Conservation (phyloP, 2,888 invertebrate genomes). For the Tenthredo mesomela region DNA sequence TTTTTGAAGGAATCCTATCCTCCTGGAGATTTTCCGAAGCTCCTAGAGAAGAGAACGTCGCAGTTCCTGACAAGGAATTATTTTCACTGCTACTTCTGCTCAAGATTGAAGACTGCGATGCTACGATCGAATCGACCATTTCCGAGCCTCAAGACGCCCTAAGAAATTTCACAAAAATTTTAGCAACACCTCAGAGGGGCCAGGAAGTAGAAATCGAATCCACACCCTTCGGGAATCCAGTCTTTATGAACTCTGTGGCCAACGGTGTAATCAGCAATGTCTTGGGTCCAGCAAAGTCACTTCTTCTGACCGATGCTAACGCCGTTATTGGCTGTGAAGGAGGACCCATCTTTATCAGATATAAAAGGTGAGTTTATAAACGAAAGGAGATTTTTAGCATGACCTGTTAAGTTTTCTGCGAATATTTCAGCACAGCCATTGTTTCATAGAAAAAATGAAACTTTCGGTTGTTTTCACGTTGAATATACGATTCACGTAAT, state of each 20-base stretch:
- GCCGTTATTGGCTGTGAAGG: constrained; percentile 83
- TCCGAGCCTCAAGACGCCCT: constrained; percentile 19
- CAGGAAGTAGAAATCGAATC: constrained; percentile 68
- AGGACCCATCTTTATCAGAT: constrained; percentile 79
- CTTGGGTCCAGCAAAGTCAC: constrained; percentile 79
- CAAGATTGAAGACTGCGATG: constrained; percentile 70
- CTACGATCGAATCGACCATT: not conserved
- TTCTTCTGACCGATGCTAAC: constrained; percentile 82
- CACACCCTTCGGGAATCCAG: constrained; percentile 78
- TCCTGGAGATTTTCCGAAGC: constrained; percentile 80
- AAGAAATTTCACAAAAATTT: constrained; percentile 44
- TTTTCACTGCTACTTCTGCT: constrained; percentile 80
- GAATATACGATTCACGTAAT: not conserved
- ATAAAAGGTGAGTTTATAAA: constrained; percentile 60
- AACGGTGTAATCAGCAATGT: constrained; percentile 81
- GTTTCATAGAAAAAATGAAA: not conserved
- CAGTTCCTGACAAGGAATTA: constrained; percentile 77
- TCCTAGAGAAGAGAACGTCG: constrained; percentile 77
- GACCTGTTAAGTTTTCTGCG: not conserved
- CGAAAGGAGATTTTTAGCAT: not conserved
- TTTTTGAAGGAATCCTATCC: constrained; percentile 79
- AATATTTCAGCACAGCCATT: not conserved
- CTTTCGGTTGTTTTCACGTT: not conserved
- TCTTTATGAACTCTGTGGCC: constrained; percentile 81
- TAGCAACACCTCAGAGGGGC: constrained; percentile 64